Conservation (phyloP, 2,888 invertebrate species). For the Rhopalosiphum nymphaeae region DNA sequence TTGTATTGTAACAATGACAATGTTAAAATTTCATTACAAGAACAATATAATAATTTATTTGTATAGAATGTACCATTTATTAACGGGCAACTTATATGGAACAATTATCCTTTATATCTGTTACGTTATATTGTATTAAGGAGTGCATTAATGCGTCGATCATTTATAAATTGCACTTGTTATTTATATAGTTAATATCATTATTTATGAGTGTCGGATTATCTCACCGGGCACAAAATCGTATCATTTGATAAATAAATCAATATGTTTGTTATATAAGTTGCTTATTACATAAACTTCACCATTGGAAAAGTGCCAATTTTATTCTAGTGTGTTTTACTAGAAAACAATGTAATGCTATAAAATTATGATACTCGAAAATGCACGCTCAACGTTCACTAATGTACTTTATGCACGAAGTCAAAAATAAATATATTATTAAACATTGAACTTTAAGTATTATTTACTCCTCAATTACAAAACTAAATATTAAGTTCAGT, state of each 20-base stretch:
- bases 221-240: constrained; percentile 40
- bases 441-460: constrained; percentile 24
- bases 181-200: constrained; percentile 22
- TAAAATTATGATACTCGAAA: constrained; percentile 33
- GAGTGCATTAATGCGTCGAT: not conserved
- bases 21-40: not conserved
- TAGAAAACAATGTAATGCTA: constrained; percentile 38
- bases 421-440: not conserved
- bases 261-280: constrained; percentile 21
- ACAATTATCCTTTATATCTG: not conserved
- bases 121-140: not conserved
- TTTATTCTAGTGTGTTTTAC: constrained; percentile 15
- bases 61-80: not conserved
- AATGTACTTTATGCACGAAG: constrained; percentile 1
- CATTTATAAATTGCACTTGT: constrained; percentile 30
- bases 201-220: constrained; percentile 44
- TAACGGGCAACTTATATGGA: not conserved
- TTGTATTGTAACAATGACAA: not conserved
- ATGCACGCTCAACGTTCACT: not conserved
- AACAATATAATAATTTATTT: not conserved
- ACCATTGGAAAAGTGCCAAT: constrained; percentile 28
- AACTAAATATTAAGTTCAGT: not conserved
- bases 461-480: not conserved
- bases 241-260: constrained; percentile 53
- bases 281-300: constrained; percentile 21